A percentile compares a stretch with the other conserved stretches of the same genome.
Evolutionary conservation across 1,140 invertebrate species (phyloP).

Genomic region (Gryllus bimaculatus): DNA sequence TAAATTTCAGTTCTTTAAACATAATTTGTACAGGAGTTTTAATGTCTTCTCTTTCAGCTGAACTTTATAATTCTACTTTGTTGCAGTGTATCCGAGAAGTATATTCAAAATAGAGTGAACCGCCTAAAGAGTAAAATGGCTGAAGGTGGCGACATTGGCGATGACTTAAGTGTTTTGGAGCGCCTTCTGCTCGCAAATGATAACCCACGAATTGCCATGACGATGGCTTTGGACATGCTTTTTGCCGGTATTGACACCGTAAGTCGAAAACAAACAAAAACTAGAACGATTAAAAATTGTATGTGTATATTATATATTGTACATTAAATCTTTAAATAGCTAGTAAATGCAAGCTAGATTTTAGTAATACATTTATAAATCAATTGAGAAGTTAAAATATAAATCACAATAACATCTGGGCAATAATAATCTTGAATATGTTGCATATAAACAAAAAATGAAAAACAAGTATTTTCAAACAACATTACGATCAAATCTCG

Average conservation of each 20-base stretch:
- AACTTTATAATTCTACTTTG: too few relatives aligned
- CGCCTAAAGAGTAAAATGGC: not conserved
- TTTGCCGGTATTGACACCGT: constrained; percentile 21
- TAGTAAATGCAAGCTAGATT: not conserved
- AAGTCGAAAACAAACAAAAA: not conserved
- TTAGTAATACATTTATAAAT: not conserved
- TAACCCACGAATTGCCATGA: constrained; percentile 7
- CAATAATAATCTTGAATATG: too few relatives aligned
- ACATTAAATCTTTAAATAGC: not conserved
- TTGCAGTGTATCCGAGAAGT: constrained; percentile 16
- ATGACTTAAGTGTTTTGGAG: constrained; percentile 19
- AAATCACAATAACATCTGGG: too few relatives aligned
- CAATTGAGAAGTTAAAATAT: not conserved
- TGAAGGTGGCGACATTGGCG: not conserved
- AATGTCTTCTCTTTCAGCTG: too few relatives aligned
- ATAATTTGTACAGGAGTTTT: too few relatives aligned
- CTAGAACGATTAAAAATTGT: not conserved
- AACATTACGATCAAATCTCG: too few relatives aligned
- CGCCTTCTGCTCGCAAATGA: constrained; percentile 10
- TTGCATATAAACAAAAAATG: not conserved
- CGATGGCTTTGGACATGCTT: constrained; percentile 21
- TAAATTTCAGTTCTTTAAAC: too few relatives aligned
- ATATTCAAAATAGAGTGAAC: constrained; percentile 14
- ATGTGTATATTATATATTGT: not conserved
- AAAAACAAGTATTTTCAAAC: too few relatives aligned